Base-by-base conservation (phyloP, 2,113 vertebrate species). In the Diadophis punctatus region DNA sequence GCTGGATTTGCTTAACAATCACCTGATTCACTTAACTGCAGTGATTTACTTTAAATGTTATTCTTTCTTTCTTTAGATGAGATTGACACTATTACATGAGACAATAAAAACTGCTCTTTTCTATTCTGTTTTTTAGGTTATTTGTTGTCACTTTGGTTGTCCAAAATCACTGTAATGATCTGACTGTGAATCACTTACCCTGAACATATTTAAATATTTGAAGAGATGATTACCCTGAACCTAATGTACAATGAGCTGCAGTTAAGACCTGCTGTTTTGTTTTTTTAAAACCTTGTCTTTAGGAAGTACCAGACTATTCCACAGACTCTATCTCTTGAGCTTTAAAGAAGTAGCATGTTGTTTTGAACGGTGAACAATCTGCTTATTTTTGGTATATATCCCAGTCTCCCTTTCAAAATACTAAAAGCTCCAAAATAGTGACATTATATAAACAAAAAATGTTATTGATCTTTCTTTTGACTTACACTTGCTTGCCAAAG, bases 151-250 rank as follows among this genome's bases (percentile, higher is more conserved):
- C 48, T 0, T 0, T 39, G 48, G 14, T 53, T 96, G 91, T 93
- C 92, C 80, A 96, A 96, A 96, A 84, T 74, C 87, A 93, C 94
- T 95, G 95, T 92, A 95, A 94, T 55, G 88, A 96, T 92, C 91
- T 93, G 94, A 94, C 92, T 94, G 91, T 93, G 55, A 93, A 95
- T 96, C 95, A 95, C 93, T 60, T 89, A 60, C 53, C 95, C 90
- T 92, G 93, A 94, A 93, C 68, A 96, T 89, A 95, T 86, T 96
- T 94, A 90, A 94, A 95, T 56, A 93, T 60, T 93, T 92, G 55
- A 58, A 60, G 11, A 25, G 34, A 56, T 88, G 53, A 2, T 88
- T 34, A 8, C 34, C 34, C 7, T 80, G 74, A 80, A 80, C 34
- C 93, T 39, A 86, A 53, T 43, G 94, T 30, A 94, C 39, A 90